phyloP scores from a whole-genome alignment of 2,797 vertebrate genomes.

The Cuculus canorus region DNA sequence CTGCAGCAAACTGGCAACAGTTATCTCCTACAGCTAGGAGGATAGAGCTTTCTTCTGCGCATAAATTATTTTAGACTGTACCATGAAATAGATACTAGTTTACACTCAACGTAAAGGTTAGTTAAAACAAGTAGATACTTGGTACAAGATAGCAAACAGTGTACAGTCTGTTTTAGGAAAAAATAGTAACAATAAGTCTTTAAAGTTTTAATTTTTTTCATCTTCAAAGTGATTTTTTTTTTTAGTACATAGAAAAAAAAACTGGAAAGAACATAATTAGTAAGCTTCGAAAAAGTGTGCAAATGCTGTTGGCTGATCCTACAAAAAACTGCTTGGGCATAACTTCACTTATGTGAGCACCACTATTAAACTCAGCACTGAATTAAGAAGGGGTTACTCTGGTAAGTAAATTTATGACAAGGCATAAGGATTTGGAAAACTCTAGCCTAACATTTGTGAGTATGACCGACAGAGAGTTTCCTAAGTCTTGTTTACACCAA shows the following conservation, averaged over 20 bases:
- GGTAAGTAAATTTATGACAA: not conserved
- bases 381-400: not conserved
- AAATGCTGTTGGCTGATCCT: not conserved
- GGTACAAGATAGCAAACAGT: not conserved
- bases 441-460: not conserved
- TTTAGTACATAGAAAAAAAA: not conserved
- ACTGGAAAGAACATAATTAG: not conserved
- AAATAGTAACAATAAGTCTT: not conserved
- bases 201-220: not conserved
- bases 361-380: not conserved
- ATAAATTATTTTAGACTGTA: not conserved
- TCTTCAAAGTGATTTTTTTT: not conserved
- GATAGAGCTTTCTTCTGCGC: not conserved
- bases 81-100: not conserved
- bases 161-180: not conserved
- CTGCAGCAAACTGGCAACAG: constrained; percentile 3
- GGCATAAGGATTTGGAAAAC: not conserved
- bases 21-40: not conserved
- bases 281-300: not conserved
- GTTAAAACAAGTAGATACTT: not conserved
- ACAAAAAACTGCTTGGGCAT: not conserved
- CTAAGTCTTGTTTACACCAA: not conserved
- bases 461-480: not conserved
- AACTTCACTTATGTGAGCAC: not conserved
- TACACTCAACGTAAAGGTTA: not conserved